Evolutionary conservation across 30 jellyfish, hydroid and myxozoan genomes (phyloP).

Genomic region (Sanderia malayensis): DNA sequence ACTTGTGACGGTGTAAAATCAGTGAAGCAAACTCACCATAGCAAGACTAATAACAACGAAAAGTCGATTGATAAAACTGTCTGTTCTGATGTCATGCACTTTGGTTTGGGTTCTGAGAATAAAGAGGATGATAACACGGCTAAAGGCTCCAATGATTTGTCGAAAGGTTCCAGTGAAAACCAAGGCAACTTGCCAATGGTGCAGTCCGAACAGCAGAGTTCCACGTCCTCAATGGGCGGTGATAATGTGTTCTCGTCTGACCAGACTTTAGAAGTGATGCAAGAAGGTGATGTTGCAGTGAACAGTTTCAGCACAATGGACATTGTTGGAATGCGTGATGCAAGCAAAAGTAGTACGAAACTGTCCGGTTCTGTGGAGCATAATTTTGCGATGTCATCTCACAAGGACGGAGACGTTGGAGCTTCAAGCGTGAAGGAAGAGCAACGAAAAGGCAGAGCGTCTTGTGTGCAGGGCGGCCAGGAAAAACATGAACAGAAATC

Average conservation of each 20-base stretch:
- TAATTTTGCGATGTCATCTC: neutral
- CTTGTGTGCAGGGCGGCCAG: neutral
- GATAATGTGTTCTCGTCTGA: slow-evolving; percentile 9
- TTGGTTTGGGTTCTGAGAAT: slow-evolving; percentile 70
- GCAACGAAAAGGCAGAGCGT: neutral
- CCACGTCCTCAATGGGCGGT: neutral
- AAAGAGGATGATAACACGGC: slow-evolving; percentile 34
- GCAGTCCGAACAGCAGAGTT: neutral
- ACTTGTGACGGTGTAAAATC: slow-evolving; percentile 2
- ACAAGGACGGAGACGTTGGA: neutral
- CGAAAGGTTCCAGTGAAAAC: neutral
- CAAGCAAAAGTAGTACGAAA: slow-evolving; percentile 3
- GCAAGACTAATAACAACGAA: neutral
- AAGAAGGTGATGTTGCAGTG: slow-evolving; percentile 57
- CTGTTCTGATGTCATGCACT: slow-evolving; percentile 67
- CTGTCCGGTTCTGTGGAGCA: neutral
- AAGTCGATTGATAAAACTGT: neutral
- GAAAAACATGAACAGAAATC: neutral
- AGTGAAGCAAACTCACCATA: too few species aligned
- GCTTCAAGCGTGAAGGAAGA: neutral
- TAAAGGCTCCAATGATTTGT: neutral
- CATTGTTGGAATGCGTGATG: slow-evolving; percentile 8
- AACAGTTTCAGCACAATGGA: slow-evolving; percentile 30
- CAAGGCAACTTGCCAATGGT: neutral
- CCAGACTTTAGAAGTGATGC: slow-evolving; percentile 57